phyloP scores from a whole-genome alignment of 2,888 invertebrate species.

The Allolobophora icterica region DNA sequence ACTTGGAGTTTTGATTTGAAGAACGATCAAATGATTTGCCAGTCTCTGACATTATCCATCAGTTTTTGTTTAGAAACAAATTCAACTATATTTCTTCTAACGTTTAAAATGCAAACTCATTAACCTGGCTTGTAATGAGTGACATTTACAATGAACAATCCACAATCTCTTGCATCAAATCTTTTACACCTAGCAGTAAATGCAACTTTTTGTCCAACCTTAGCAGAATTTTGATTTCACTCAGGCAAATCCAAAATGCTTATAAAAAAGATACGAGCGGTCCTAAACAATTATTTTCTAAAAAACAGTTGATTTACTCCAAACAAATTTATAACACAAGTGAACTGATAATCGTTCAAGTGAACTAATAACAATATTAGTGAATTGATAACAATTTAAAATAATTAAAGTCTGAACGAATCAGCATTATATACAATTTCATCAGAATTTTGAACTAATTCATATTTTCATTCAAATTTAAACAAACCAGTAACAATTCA shows the following conservation, averaged over 20 bases:
- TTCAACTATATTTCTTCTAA: not conserved
- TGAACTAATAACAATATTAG: not conserved
- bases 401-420: not conserved
- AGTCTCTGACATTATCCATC: not conserved
- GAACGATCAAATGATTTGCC: not conserved
- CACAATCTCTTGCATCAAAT: not conserved
- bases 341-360: not conserved
- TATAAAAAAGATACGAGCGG: not conserved
- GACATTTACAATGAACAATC: not conserved
- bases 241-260: not conserved
- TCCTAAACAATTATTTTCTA: not conserved
- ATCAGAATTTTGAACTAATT: not conserved
- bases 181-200: not conserved
- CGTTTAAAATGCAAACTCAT: not conserved
- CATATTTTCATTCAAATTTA: not conserved
- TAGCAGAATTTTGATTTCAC: slow-evolving; percentile 5
- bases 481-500: not conserved
- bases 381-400: not conserved
- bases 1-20: not conserved
- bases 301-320: not conserved
- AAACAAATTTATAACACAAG: not conserved
- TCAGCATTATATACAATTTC: not conserved
- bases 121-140: not conserved
- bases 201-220: not conserved
- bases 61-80: not conserved